Evolutionary conservation across 2,888 invertebrate species (phyloP).

Genomic region (Sesia bembeciformis): DNA sequence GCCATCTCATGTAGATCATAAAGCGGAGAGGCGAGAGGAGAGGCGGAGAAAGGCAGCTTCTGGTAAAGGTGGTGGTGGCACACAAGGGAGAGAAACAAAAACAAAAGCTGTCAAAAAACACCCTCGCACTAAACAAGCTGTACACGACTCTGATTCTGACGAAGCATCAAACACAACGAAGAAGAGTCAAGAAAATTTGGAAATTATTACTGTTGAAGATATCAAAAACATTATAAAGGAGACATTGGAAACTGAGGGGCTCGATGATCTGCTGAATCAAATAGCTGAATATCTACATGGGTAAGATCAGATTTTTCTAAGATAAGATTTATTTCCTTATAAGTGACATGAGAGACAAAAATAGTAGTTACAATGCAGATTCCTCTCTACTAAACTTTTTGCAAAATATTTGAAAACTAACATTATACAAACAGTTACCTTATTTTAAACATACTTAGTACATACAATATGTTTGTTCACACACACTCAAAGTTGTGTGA

Average conservation of each 20-base stretch:
- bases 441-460: too few relatives aligned
- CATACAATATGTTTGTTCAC: too few relatives aligned
- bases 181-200: constrained; percentile 61
- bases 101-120: constrained; percentile 94
- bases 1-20: constrained; percentile 56
- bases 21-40: constrained; percentile 88
- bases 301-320: constrained; percentile 34
- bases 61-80: constrained; percentile 93
- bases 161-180: constrained; percentile 62
- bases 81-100: constrained; percentile 95
- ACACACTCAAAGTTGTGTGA: too few relatives aligned
- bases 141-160: constrained; percentile 80
- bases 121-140: constrained; percentile 71
- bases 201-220: constrained; percentile 79
- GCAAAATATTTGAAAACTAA: too few relatives aligned
- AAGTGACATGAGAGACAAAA: too few relatives aligned
- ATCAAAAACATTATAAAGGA: constrained; percentile 77
- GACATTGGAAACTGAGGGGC: constrained; percentile 80
- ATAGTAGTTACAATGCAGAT: too few relatives aligned
- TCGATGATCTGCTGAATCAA: constrained; percentile 80
- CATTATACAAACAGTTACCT: too few relatives aligned
- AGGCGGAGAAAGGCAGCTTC: constrained; percentile 89
- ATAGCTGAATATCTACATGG: constrained; percentile 81
- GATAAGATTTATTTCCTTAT: too few relatives aligned
- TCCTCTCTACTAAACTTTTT: too few relatives aligned